Evolutionary conservation across 2,888 invertebrate species (phyloP), one percentile per base, ranked within the genome.

Genomic region (Cotesia congregata): DNA sequence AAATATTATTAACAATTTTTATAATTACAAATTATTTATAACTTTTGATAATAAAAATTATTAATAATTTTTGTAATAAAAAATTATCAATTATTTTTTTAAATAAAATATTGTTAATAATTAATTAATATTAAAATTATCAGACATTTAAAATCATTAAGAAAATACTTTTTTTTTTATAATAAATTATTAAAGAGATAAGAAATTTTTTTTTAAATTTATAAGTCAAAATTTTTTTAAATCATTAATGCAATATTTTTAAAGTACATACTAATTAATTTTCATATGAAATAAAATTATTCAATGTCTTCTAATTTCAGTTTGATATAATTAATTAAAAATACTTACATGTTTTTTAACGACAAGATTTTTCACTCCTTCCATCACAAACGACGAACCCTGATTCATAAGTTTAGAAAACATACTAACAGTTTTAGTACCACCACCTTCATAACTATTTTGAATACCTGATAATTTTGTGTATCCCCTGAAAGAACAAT

Each of bases 361-460:
- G 17, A 99, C 99, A 85, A 99, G 93, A 92, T 99, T 99, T 90
- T 98, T 98, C 0, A 99, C 98, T 60, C 98, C 99, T 90, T 99
- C 99, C 98, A 99, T 99, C 0, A 99, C 98, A 89, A 99, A 98
- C 59, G 97, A 97, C 0, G 98, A 99, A 30, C 98, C 98, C 88
- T 98, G 98, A 6, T 96, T 96, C 85, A 99, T 96, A 75, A 99
- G 92, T 90, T 99, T 99, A 6, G 98, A 97, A 90, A 99, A 98
- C 99, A 99, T 99, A 79, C 95, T 96, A 0, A 98, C 97, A 0
- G 98, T 98, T 90, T 97, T 98, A 0, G 98, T 98, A 39, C 97
- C 98, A 50, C 96, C 96, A 38, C 96, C 96, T 87, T 98, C 98
- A 85, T 96, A 96, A 83, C 96, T 97, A 87, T 94, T 95, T 38